Percentiles rank a stretch among this genome's conserved stretches.
These are phyloP conservation scores for Proctacanthus coquilletti DNA, from an alignment of 1,140 invertebrate species.

Conservation along the genomic window DNA sequence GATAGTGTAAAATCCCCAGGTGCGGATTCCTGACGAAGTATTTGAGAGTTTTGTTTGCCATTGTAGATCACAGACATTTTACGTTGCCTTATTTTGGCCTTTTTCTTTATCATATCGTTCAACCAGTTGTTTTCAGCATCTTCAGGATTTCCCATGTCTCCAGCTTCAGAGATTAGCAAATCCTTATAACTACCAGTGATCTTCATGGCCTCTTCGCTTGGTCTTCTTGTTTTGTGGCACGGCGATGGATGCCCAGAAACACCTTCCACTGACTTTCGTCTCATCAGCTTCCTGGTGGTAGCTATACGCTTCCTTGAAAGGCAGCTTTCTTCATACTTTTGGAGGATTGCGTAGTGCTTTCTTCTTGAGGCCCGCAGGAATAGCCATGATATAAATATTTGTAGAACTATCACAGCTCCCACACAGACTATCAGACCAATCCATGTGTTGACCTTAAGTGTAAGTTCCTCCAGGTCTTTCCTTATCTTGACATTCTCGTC, in stretches of 20 bases:
- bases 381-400: slow-evolving; percentile 6
- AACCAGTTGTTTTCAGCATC: slow-evolving; percentile 1
- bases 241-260: slow-evolving; percentile 33
- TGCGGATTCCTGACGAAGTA: slow-evolving; percentile 22
- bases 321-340: slow-evolving; percentile 3
- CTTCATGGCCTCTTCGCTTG: slow-evolving; percentile 60
- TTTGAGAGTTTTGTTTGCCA: slow-evolving; percentile 9
- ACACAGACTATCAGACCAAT: slow-evolving; percentile 22
- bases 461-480: slow-evolving; percentile 43
- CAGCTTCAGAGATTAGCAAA: slow-evolving; percentile 30
- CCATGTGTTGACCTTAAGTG: slow-evolving; percentile 20
- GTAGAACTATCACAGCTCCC: slow-evolving; percentile 11
- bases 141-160: slow-evolving; percentile 28
- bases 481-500: slow-evolving; percentile 43
- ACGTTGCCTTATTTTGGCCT: slow-evolving; percentile 3
- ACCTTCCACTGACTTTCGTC: slow-evolving; percentile 43
- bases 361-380: not conserved
- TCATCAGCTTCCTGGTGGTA: slow-evolving; percentile 18
- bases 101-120: slow-evolving; percentile 13
- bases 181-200: slow-evolving; percentile 43
- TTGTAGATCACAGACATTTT: slow-evolving; percentile 4
- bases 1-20: slow-evolving; percentile 8
- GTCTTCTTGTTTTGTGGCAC: slow-evolving; percentile 41
- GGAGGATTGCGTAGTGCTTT: not conserved
- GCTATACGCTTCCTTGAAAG: slow-evolving; percentile 4